These are phyloP conservation scores for Ylistrum balloti DNA, from an alignment of 1,140 invertebrate genomes.

Conservation along the genomic window DNA sequence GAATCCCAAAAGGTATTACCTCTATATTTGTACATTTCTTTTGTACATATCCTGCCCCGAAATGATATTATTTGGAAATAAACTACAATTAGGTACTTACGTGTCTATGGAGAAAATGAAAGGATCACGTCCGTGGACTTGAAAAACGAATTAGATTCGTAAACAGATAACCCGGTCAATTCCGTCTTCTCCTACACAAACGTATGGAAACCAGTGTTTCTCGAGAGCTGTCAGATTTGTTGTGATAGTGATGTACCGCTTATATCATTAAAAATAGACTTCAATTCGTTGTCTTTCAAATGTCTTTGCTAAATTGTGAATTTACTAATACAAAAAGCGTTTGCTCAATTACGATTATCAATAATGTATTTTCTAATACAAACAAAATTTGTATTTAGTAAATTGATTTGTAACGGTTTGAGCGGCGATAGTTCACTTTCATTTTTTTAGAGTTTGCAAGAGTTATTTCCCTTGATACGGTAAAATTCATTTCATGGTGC, in stretches of 20 bases:
- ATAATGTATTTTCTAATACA: too few relatives aligned
- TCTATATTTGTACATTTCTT: too few relatives aligned
- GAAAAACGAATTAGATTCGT: too few relatives aligned
- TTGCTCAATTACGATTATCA: too few relatives aligned
- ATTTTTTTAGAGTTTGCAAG: not conserved
- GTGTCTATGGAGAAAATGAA: not conserved
- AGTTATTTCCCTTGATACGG: not conserved
- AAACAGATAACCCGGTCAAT: too few relatives aligned
- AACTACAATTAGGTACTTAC: not conserved
- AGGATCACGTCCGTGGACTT: not conserved
- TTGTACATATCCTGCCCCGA: too few relatives aligned
- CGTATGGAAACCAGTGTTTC: constrained; percentile 6
- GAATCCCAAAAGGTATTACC: too few relatives aligned
- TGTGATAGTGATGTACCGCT: constrained; percentile 33
- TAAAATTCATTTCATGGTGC: too few relatives aligned
- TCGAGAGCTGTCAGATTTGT: not conserved
- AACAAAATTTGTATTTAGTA: not conserved
- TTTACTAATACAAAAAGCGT: too few relatives aligned
- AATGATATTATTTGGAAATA: not conserved
- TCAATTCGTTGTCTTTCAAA: not conserved
- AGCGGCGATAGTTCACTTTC: not conserved
- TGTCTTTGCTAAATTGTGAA: not conserved
- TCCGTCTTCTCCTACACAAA: too few relatives aligned
- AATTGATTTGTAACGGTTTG: not conserved
- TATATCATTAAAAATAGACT: not conserved